Percentiles rank a stretch among this genome's conserved stretches.
Conservation (phyloP, 2,888 invertebrate genomes). For the Synergus japonicus region DNA sequence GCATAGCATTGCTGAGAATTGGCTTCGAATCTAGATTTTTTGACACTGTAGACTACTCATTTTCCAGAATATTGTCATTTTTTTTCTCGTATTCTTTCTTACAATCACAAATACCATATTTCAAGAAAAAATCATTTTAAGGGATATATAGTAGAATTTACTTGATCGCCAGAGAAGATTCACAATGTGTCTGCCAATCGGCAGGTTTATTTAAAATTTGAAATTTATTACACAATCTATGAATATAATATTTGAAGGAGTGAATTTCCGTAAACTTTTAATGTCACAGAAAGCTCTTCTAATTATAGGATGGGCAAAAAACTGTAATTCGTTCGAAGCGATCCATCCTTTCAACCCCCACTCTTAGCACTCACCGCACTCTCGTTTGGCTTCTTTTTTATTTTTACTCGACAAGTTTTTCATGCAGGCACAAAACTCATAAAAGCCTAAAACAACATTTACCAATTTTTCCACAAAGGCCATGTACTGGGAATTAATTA, state of each 20-base stretch:
- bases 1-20: constrained; percentile 64
- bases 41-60: constrained; percentile 39
- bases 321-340: constrained; percentile 55
- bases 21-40: constrained; percentile 65
- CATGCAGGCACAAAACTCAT: constrained; percentile 60
- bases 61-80: constrained; percentile 31
- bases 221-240: too few species aligned
- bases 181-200: background rate
- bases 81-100: background rate
- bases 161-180: constrained; percentile 36
- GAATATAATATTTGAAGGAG: background rate
- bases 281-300: constrained; percentile 6
- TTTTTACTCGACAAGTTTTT: constrained; percentile 48
- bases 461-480: constrained; percentile 51
- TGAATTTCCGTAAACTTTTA: background rate
- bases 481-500: constrained; percentile 50
- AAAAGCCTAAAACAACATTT: constrained; percentile 67
- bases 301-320: constrained; percentile 46
- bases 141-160: constrained; percentile 31
- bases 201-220: too few species aligned
- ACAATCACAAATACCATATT: background rate
- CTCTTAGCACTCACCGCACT: constrained; percentile 14
- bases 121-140: constrained; percentile 19
- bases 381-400: constrained; percentile 26
- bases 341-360: constrained; percentile 15